Evolutionary conservation across 2,113 vertebrate species (phyloP), one percentile per base, ranked within the genome.

Genomic region (Myanophis thanlyinensis): DNA sequence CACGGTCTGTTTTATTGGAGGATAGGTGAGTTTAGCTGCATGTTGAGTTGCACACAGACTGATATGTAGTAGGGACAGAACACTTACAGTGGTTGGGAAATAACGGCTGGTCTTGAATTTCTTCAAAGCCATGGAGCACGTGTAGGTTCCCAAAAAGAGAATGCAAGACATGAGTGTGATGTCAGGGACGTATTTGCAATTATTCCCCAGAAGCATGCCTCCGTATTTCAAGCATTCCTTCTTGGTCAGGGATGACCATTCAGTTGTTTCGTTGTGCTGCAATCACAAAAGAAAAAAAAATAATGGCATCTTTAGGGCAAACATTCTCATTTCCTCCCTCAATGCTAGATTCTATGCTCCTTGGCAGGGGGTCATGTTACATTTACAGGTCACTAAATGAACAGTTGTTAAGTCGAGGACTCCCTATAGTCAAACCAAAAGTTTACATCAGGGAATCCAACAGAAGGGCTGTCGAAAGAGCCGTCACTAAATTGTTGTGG

Each of bases 121-220:
- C 97, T 99, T 99, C 96, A 99, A 97, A 96, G 98, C 97, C 99
- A 99, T 99, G 89, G 99, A 99, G 95, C 98, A 98, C 88, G 98
- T 98, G 96, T 99, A 99, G 9, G 99, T 99, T 93, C 99, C 99
- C n/a, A 99, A 97, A 96, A 99, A 99, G 86, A 99, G 98, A 96
- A 99, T 99, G 94, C 98, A 99, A 90, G 99, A 99, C 98, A 99
- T 99, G 93, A 99, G 98, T 47, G 98, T 97, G 96, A 99, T 98
- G 96, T 99, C 99, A 1, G 99, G 99, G 91, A 99, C 98, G 2
- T 97, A 99, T 2, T 96, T 67, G 3, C 99, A 99, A 95, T 97
- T 97, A 91, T 98, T 98, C 47, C 99, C 99, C 94, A 98, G 95
- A 53, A 99, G 97, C 2, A 96, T 96, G 0, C 99, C 99, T 48